These are phyloP conservation scores for Epinephelus malabaricus DNA, from an alignment of 2,797 vertebrate species.

Conservation along the genomic window DNA sequence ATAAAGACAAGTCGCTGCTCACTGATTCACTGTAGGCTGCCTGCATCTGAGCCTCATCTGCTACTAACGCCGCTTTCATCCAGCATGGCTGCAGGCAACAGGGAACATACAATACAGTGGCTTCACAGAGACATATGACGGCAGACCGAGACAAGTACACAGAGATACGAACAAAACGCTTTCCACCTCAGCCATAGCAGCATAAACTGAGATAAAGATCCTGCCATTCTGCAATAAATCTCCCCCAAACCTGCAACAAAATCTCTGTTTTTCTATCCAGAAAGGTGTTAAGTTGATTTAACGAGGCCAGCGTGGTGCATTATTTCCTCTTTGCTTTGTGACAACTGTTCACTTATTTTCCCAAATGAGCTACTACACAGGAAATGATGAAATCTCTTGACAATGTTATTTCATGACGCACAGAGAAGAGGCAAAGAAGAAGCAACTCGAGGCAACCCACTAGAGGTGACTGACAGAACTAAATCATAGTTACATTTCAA, in stretches of 20 bases:
- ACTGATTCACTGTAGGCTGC: conserved; percentile 54
- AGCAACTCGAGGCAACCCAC: conserved; percentile 31
- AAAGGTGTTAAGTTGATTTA: conserved; percentile 45
- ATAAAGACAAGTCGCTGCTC: conserved; percentile 61
- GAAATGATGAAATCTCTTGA: conserved; percentile 61
- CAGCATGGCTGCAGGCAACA: conserved; percentile 60
- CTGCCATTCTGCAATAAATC: conserved; percentile 58
- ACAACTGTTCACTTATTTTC: conserved; percentile 47
- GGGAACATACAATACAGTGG: conserved; percentile 49
- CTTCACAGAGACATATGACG: conserved; percentile 58
- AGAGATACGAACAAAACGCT: conserved; percentile 46
- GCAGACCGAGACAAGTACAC: conserved; percentile 54
- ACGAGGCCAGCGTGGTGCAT: conserved; percentile 32
- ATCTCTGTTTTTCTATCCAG: conserved; percentile 24
- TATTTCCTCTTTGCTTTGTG: conserved; percentile 48
- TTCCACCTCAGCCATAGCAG: conserved; percentile 26
- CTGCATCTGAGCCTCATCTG: conserved; percentile 57
- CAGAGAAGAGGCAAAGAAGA: conserved; percentile 21
- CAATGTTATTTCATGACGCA: conserved; percentile 43
- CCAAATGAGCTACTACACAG: conserved; percentile 56
- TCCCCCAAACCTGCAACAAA: conserved; percentile 43
- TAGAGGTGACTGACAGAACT: conserved; percentile 10
- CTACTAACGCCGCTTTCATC: conserved; percentile 68
- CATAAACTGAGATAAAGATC: conserved; percentile 67
- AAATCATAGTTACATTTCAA: conserved; percentile 22